A percentile compares a stretch with the other conserved stretches of the same genome.
phyloP scores from a whole-genome alignment of 2,113 vertebrate genomes.

The Labrus mixtus region DNA sequence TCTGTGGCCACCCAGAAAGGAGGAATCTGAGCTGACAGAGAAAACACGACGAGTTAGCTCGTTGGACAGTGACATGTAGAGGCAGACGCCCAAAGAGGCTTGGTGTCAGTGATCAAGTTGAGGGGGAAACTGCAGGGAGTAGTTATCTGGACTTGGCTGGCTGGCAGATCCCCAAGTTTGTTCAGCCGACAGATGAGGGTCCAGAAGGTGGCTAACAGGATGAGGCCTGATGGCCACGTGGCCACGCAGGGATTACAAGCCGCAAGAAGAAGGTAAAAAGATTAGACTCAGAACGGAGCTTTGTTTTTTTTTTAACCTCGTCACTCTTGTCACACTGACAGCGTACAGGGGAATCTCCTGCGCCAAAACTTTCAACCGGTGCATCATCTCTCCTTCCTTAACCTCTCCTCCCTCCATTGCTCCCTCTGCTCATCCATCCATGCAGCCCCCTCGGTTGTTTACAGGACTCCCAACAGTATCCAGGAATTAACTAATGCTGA shows the following conservation, averaged over 20 bases:
- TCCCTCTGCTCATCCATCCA: constrained; percentile 46
- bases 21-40: not conserved
- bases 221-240: constrained; percentile 88
- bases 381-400: constrained; percentile 16
- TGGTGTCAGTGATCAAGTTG: constrained; percentile 19
- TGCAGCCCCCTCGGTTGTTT: constrained; percentile 39
- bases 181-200: constrained; percentile 85
- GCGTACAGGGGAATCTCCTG: constrained; percentile 23
- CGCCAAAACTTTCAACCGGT: constrained; percentile 30
- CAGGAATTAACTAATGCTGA: constrained; percentile 50
- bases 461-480: constrained; percentile 47
- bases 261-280: constrained; percentile 89
- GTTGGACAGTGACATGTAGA: not conserved
- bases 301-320: constrained; percentile 84
- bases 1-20: constrained; percentile 9
- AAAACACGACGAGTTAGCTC: not conserved
- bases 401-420: constrained; percentile 18
- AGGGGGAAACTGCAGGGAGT: constrained; percentile 19
- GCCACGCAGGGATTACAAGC: constrained; percentile 90
- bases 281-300: constrained; percentile 88
- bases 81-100: constrained; percentile 15
- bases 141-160: constrained; percentile 19
- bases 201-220: constrained; percentile 94
- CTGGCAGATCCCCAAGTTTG: constrained; percentile 61
- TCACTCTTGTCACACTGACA: constrained; percentile 82